Evolutionary conservation across 2,888 invertebrate species (phyloP).

Genomic region (Trisateles emortualis): DNA sequence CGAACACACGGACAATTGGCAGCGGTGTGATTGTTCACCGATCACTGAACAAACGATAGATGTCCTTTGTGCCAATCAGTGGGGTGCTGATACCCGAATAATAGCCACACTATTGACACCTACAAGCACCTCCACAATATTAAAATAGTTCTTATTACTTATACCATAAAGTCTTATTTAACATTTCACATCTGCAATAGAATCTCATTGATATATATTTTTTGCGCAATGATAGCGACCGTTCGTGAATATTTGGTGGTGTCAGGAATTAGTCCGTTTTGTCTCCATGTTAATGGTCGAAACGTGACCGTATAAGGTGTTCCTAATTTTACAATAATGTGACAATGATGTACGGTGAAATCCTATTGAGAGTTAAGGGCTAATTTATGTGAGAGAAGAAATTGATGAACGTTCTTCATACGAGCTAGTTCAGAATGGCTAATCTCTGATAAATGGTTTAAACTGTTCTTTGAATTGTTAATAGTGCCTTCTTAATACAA

Average conservation of each 20-base stretch:
- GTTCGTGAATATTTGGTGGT: slow-evolving; percentile 83
- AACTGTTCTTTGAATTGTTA: no score
- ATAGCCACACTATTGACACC: slow-evolving; percentile 68
- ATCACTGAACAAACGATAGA: slow-evolving; percentile 78
- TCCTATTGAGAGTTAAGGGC: slow-evolving; percentile 66
- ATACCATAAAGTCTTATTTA: slow-evolving; percentile 47
- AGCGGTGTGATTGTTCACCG: slow-evolving; percentile 73
- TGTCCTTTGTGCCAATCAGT: slow-evolving; percentile 79
- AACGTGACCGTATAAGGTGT: slow-evolving; percentile 81
- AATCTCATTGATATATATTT: slow-evolving; percentile 55
- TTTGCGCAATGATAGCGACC: slow-evolving; percentile 84
- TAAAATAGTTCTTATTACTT: slow-evolving; percentile 24
- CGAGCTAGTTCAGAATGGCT: slow-evolving; percentile 43
- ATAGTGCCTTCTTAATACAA: no score
- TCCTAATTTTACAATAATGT: slow-evolving; percentile 80
- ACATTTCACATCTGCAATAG: slow-evolving; percentile 33
- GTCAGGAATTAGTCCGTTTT: slow-evolving; percentile 83
- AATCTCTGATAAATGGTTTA: slow-evolving; percentile 59
- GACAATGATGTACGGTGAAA: slow-evolving; percentile 75
- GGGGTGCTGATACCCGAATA: slow-evolving; percentile 82
- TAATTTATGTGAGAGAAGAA: slow-evolving; percentile 70
- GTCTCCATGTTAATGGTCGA: slow-evolving; percentile 82
- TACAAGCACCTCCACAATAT: slow-evolving; percentile 34
- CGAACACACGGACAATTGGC: slow-evolving; percentile 66
- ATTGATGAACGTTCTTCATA: slow-evolving; percentile 49